A percentile compares a stretch with the other conserved stretches of the same genome.
phyloP scores from a whole-genome alignment of 2,113 vertebrate species.

The Coregonus clupeaformis region DNA sequence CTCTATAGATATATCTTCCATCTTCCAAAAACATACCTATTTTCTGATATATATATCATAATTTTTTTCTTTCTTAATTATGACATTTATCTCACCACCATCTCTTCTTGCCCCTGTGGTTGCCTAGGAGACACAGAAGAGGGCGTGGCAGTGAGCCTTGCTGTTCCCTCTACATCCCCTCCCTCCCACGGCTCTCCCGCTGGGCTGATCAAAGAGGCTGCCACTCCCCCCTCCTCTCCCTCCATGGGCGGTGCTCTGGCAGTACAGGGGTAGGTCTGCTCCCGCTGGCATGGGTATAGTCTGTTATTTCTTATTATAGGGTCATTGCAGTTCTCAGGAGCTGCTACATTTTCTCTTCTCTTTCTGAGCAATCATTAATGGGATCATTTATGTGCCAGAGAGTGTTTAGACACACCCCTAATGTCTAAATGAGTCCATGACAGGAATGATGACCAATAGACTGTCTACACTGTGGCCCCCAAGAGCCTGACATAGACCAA shows the following conservation, averaged over 20 bases:
- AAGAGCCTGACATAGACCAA: too few relatives aligned
- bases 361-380: not conserved
- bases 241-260: conserved; percentile 81
- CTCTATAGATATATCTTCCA: too few relatives aligned
- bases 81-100: not conserved
- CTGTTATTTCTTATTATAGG: too few relatives aligned
- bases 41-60: too few relatives aligned
- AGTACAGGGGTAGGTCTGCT: conserved; percentile 72
- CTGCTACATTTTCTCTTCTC: not conserved
- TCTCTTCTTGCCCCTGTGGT: not conserved
- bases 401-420: too few relatives aligned
- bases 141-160: conserved; percentile 66
- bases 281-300: not conserved
- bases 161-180: conserved; percentile 85
- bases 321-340: too few relatives aligned
- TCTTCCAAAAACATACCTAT: too few relatives aligned
- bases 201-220: conserved; percentile 74
- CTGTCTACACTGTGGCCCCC: too few relatives aligned
- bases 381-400: not conserved
- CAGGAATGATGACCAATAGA: too few relatives aligned
- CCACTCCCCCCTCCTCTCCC: conserved; percentile 87
- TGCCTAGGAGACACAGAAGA: conserved; percentile 67
- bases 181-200: conserved; percentile 79
- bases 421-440: too few relatives aligned
- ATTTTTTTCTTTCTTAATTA: too few relatives aligned